Conservation (phyloP, 2,888 invertebrate species). For the Steinernema carpocapsae region DNA sequence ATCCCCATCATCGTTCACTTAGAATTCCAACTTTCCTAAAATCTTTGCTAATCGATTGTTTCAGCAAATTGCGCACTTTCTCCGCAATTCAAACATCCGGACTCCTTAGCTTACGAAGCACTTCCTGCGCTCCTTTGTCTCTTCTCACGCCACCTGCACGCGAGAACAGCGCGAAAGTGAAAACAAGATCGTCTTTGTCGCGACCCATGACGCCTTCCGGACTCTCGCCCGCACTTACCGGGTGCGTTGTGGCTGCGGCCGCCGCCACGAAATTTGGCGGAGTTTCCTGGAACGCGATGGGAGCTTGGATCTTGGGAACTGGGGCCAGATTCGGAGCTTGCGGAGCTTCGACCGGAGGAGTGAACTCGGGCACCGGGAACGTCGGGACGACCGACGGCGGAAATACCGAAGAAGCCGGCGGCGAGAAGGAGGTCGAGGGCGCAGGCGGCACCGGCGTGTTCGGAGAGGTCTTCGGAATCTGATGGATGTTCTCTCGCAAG, state of each 20-base stretch:
- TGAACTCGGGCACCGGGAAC: not conserved
- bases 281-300: too few species aligned
- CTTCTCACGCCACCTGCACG: constrained; percentile 8
- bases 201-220: constrained; percentile 10
- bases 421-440: not conserved
- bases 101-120: not conserved
- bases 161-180: constrained; percentile 8
- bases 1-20: not conserved
- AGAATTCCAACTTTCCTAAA: not conserved
- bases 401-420: not conserved
- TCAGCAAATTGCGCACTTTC: not conserved
- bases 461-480: not conserved
- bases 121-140: constrained; percentile 9
- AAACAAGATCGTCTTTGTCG: constrained; percentile 16
- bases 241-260: not conserved
- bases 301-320: too few species aligned
- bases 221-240: constrained; percentile 8
- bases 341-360: not conserved
- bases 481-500: constrained; percentile 10
- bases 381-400: not conserved
- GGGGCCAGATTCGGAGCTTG: too few species aligned
- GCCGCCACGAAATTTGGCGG: too few species aligned
- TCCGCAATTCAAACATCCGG: constrained; percentile 28
- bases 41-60: not conserved
- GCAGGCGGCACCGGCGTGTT: not conserved